These are phyloP conservation scores for Harpalus rufipes DNA, from an alignment of 2,888 invertebrate genomes.

Conservation along the genomic window DNA sequence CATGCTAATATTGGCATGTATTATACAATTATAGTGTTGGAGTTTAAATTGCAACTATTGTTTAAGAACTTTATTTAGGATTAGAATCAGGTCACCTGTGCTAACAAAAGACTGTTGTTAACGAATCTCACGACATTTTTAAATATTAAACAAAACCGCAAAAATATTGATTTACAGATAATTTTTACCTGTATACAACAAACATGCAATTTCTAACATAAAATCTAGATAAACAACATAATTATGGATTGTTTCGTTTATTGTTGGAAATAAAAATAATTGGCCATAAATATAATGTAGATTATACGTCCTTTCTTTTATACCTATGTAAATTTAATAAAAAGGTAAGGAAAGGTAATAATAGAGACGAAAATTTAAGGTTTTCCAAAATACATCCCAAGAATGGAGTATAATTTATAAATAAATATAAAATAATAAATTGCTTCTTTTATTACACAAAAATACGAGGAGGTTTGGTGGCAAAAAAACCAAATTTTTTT, in stretches of 20 bases:
- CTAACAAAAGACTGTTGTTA: conserved; percentile 13
- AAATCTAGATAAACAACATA: conserved; percentile 1
- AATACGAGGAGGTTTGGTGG: too few relatives aligned
- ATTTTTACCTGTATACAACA: neutral
- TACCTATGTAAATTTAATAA: too few relatives aligned
- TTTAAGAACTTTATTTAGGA: neutral
- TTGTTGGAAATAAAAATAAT: neutral
- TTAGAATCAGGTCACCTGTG: conserved; percentile 14
- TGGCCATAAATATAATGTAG: neutral
- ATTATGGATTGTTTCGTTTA: neutral
- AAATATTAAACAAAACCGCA: conserved; percentile 27
- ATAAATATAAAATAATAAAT: too few relatives aligned
- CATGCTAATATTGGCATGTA: neutral
- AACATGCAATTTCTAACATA: conserved; percentile 18
- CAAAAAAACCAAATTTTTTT: too few relatives aligned
- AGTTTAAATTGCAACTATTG: conserved; percentile 10
- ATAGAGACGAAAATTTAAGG: too few relatives aligned
- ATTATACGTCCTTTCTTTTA: neutral
- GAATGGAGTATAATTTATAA: too few relatives aligned
- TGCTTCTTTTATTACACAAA: too few relatives aligned
- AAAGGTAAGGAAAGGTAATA: too few relatives aligned
- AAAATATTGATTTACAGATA: conserved; percentile 19
- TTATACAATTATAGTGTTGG: too few relatives aligned
- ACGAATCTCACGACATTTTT: conserved; percentile 11
- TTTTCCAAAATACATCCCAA: too few relatives aligned